These are phyloP conservation scores for Pempheris klunzingeri DNA, from an alignment of 2,797 vertebrate species.

Conservation along the genomic window DNA sequence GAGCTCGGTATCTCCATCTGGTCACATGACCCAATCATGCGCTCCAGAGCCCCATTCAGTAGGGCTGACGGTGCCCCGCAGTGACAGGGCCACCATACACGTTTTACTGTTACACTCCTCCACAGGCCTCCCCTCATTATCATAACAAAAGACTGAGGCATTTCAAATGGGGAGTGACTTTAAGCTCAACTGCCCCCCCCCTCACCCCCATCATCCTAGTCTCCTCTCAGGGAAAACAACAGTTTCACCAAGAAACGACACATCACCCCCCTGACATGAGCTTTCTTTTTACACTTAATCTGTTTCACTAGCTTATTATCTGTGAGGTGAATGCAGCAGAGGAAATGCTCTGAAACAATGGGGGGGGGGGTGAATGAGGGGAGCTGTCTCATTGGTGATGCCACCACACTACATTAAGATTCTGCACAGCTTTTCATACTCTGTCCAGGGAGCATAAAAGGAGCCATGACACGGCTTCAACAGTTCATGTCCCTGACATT, in stretches of 20 bases:
- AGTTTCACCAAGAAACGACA: conserved; percentile 59
- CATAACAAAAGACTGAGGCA: conserved; percentile 81
- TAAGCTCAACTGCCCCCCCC: conserved; percentile 44
- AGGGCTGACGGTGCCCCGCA: conserved; percentile 63
- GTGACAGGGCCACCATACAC: conserved; percentile 73
- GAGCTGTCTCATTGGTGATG: conserved; percentile 37
- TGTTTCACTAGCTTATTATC: conserved; percentile 55
- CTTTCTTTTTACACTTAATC: conserved; percentile 52
- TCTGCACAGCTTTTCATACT: conserved; percentile 56
- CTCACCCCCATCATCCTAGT: conserved; percentile 23
- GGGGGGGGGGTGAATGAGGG: conserved; percentile 25
- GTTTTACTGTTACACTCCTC: conserved; percentile 78
- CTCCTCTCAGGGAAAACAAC: conserved; percentile 65
- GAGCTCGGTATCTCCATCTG: conserved; percentile 69
- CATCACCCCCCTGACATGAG: conserved; percentile 33
- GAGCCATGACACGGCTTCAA: conserved; percentile 19
- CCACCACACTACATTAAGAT: conserved; percentile 54
- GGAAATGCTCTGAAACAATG: conserved; percentile 41
- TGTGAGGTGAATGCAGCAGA: conserved; percentile 50
- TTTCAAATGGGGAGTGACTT: conserved; percentile 79
- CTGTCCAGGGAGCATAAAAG: conserved; percentile 25
- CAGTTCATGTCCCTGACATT: conserved; percentile 20
- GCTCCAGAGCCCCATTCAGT: conserved; percentile 73
- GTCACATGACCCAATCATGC: conserved; percentile 81
- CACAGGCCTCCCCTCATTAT: conserved; percentile 77